Conservation (phyloP, 2,888 invertebrate genomes). For the Cheilosia vulpina region DNA sequence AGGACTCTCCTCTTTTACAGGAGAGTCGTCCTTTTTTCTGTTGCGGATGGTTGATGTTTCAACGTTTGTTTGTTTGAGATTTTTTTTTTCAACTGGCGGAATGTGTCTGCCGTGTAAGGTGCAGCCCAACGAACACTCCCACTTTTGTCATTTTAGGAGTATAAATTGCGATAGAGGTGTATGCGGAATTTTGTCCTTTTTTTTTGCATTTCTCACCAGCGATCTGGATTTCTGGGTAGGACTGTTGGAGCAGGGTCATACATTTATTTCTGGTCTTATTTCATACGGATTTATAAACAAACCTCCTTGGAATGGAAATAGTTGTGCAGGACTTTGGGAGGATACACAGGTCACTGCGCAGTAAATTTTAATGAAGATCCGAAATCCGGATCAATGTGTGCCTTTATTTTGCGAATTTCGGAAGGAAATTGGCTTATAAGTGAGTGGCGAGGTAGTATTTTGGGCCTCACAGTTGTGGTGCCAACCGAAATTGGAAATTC, state of each 20-base stretch:
- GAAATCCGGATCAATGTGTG: no score
- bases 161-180: neutral
- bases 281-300: no score
- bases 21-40: conserved; percentile 30
- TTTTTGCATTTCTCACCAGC: conserved; percentile 12
- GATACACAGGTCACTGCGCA: no score
- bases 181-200: neutral
- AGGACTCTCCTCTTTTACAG: conserved; percentile 35
- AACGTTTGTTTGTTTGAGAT: neutral
- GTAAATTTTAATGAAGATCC: no score
- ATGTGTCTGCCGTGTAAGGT: conserved; percentile 35
- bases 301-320: no score
- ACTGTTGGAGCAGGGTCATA: neutral
- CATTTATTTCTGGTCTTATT: no score
- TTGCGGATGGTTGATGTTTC: conserved; percentile 21
- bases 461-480: no score
- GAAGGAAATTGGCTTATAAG: no score
- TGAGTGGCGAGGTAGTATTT: no score
- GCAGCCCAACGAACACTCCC: conserved; percentile 40
- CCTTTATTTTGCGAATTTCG: no score
- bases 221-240: conserved; percentile 24
- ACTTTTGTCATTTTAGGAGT: conserved; percentile 29
- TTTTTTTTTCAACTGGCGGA: neutral
- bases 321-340: no score
- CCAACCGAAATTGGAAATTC: no score